Evolutionary conservation across 2,888 invertebrate genomes (phyloP), one percentile per base, ranked within the genome.

Genomic region (Ariolimax columbianus): DNA sequence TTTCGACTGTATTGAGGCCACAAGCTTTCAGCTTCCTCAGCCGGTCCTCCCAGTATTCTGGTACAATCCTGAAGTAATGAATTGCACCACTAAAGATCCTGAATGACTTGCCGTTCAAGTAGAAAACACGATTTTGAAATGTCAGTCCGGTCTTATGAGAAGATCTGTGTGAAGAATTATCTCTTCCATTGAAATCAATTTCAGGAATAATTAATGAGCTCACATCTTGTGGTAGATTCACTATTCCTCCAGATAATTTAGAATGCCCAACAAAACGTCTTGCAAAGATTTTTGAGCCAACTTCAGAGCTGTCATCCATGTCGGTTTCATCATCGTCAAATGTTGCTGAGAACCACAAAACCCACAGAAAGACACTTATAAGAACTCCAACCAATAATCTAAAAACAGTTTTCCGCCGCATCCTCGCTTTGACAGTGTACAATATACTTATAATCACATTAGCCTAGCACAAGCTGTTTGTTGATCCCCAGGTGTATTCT

Each of bases 1-100:
- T 94, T 89, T 93, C 93, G 0, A 94, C 89, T 17, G 92, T 92
- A 84, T 93, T 94, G 26, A 93, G 89, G 9, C 94, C 93, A 88
- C 92, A 91, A 14, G 93, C 92, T 86, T 92, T 93, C 87, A 93
- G 83, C 85, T 92, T 92, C 77, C 89, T 72, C 84, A 94, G 86
- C 23, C 93, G 85, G 85, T 93, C 93, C 81, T 83, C 86, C 94
- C 94, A 94, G 86, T 92, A 92, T 36, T 91, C 91, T 0, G 91
- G 92, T 9, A 91, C 87, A 11, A 92, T 90, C 30, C 94, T 88
- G 86, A 94, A 94, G 83, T 93, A 93, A 84, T 93, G 94, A 85
- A 93, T 88, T 17, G 93, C 92, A 0, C 92, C 93, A 83, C 92
- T 92, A n/a, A 94, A 86, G n/a, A 94, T 90, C 47, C 89, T 86